phyloP scores from a whole-genome alignment of 1,140 invertebrate species.

The Acromyrmex echinatior region DNA sequence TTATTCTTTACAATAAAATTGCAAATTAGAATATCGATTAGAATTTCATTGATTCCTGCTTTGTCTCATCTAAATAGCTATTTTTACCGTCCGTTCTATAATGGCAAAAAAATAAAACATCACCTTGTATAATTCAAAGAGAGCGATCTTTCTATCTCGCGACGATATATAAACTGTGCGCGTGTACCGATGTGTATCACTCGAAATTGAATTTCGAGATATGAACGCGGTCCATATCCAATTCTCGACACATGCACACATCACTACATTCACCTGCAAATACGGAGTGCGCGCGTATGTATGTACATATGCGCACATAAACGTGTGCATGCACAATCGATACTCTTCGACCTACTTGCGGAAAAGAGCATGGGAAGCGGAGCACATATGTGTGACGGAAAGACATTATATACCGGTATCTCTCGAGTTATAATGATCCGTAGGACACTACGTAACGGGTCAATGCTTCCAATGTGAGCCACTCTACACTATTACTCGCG shows the following conservation, averaged over 20 bases:
- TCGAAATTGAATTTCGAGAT: conserved; percentile 64
- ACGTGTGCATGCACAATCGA: conserved; percentile 50
- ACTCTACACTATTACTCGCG: conserved; percentile 49
- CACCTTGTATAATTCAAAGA: conserved; percentile 32
- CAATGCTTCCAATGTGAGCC: conserved; percentile 60
- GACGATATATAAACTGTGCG: conserved; percentile 43
- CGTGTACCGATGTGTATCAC: conserved; percentile 62
- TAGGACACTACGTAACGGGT: conserved; percentile 58
- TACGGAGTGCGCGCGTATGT: not conserved
- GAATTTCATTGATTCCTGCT: not conserved
- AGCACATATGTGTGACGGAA: conserved; percentile 45
- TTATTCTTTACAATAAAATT: conserved; percentile 7
- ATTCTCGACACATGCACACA: conserved; percentile 49
- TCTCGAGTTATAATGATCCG: conserved; percentile 63
- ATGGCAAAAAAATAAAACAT: not conserved
- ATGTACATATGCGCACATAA: not conserved
- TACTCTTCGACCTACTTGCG: conserved; percentile 60
- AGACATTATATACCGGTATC: conserved; percentile 61
- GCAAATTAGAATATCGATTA: not conserved
- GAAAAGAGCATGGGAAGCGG: conserved; percentile 54
- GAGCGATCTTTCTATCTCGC: conserved; percentile 26
- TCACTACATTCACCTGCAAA: not conserved
- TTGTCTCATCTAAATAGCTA: not conserved
- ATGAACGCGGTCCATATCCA: conserved; percentile 60
- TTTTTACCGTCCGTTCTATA: conserved; percentile 20